Conservation (phyloP, 2,888 invertebrate genomes). For the Phasia obesa region DNA sequence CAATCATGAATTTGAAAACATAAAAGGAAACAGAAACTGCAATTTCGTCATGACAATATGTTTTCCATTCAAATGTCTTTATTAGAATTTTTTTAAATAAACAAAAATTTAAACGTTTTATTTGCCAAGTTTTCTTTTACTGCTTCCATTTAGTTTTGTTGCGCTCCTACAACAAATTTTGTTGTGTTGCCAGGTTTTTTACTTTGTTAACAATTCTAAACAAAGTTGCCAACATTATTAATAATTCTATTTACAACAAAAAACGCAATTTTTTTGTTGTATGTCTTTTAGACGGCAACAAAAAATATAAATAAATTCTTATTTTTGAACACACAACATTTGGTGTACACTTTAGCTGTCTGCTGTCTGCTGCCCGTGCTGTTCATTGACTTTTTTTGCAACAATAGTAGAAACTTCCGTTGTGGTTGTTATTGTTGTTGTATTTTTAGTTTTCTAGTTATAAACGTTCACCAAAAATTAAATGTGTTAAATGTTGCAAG, state of each 20-base stretch:
- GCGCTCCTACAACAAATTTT: constrained; percentile 8
- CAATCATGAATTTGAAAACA: too few relatives aligned
- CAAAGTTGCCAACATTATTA: constrained; percentile 63
- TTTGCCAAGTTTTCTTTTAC: constrained; percentile 8
- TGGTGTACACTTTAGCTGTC: constrained; percentile 3
- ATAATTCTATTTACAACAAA: constrained; percentile 56
- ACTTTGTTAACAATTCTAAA: constrained; percentile 48
- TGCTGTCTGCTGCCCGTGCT: constrained; percentile 8
- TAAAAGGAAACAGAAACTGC: neutral
- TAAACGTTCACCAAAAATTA: constrained; percentile 2
- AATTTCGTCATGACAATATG: constrained; percentile 36
- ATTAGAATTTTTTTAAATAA: constrained; percentile 2
- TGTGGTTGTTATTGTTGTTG: neutral
- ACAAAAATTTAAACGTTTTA: neutral
- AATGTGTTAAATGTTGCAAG: neutral
- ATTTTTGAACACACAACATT: constrained; percentile 11
- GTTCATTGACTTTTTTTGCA: constrained; percentile 62
- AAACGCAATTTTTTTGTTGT: constrained; percentile 46
- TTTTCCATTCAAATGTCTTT: constrained; percentile 17
- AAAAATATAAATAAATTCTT: constrained; percentile 17
- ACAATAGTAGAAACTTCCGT: neutral
- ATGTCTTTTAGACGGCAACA: constrained; percentile 17
- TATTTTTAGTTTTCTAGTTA: constrained; percentile 1
- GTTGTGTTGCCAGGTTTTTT: constrained; percentile 43
- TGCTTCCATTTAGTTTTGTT: neutral